Evolutionary conservation across 2,888 invertebrate species (phyloP), one percentile per base, ranked within the genome.

Genomic region (Lordiphosa fenestrarum): DNA sequence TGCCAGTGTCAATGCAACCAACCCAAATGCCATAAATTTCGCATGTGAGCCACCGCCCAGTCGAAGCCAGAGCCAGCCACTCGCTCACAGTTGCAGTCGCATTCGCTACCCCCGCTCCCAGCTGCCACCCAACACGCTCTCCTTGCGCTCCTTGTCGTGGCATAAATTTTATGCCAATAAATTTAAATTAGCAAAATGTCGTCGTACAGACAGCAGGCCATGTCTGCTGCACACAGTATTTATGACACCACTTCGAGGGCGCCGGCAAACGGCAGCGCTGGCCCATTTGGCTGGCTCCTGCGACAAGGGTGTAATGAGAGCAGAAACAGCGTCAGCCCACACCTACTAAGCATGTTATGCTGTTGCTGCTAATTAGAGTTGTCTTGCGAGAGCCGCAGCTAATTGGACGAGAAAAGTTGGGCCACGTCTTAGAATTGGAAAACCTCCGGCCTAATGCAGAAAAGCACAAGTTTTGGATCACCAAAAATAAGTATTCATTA

Each of bases 81-180:
- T 36, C 33, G 10, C 30, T 30, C 30, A 30, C 30, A 30, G 41
- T 41, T 41, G 41, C 21, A 37, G 38, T 21, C 25, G 39, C 23
- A 33, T 5, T 37, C 19, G 6, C 38, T 25, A 19, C 61, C 25
- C 30, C n/a, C 6, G 30, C 1, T 12, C 33, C 15, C 6, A n/a
- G n/a, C n/a, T n/a, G 10, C 15, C 7, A 9, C 40, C 39, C 9
- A 0, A 6, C 48, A 2, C 36, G 37, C 47, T 33, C 58, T 37
- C 1, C 42, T 19, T 4, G 12, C 44, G 38, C 49, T 40, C 66
- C 37, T 33, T 39, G 50, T 30, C 53, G 53, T 52, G 53, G 53
- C 75, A 60, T 60, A 82, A 78, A 83, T 85, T 81, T 76, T 55
- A 84, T 81, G 77, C 73, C 85, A 81, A 81, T 81, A 81, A 81